phyloP scores from a whole-genome alignment of 2,113 vertebrate species.

The Burhinus bistriatus region DNA sequence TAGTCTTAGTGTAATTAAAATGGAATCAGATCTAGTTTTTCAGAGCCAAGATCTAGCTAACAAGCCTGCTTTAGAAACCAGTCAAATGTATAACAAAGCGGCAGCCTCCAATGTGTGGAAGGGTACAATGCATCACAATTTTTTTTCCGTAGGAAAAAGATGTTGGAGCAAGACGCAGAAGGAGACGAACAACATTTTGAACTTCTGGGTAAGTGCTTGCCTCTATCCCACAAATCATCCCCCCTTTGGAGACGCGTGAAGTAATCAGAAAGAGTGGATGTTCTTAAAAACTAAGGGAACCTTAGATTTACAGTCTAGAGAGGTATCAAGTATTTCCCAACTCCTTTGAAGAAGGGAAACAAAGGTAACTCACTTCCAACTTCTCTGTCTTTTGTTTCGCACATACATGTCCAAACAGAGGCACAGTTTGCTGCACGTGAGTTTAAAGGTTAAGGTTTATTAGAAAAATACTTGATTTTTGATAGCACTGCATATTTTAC shows the following conservation, averaged over 20 bases:
- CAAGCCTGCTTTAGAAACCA: neutral
- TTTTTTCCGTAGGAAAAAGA: neutral
- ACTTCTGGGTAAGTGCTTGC: neutral
- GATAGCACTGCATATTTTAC: neutral
- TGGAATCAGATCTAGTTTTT: neutral
- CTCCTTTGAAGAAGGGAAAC: neutral
- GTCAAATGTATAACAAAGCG: neutral
- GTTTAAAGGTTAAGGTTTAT: neutral
- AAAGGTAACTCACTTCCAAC: neutral
- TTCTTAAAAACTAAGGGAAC: neutral
- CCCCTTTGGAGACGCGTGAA: neutral
- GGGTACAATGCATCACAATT: neutral
- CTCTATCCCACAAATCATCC: neutral
- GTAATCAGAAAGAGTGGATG: neutral
- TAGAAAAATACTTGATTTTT: neutral
- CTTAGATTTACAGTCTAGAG: neutral
- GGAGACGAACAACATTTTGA: neutral
- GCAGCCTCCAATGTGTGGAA: neutral
- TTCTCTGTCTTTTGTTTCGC: neutral
- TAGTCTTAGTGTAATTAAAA: neutral
- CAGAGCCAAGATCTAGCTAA: neutral
- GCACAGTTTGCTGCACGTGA: neutral
- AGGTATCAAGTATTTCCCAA: neutral
- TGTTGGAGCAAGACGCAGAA: neutral
- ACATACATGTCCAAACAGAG: neutral